These are phyloP conservation scores for Petrocephalus schoutedeni DNA, from an alignment of 2,797 vertebrate species.

Conservation along the genomic window DNA sequence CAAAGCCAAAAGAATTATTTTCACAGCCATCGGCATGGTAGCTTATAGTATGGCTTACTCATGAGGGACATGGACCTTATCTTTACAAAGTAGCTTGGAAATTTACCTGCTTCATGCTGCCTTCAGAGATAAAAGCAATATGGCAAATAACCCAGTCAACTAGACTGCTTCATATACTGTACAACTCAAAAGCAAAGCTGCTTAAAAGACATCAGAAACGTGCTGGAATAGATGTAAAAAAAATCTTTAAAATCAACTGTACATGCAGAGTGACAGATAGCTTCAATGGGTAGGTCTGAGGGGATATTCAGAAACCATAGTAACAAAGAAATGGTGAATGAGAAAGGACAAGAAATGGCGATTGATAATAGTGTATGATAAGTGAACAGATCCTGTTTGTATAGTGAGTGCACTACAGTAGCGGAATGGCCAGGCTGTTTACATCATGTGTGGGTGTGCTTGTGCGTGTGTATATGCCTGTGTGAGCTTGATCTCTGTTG, in stretches of 20 bases:
- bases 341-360: background rate
- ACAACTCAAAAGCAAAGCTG: background rate
- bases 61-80: background rate
- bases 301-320: background rate
- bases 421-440: background rate
- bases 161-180: background rate
- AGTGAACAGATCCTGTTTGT: background rate
- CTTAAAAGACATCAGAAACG: background rate
- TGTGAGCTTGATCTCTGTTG: background rate
- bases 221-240: background rate
- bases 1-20: background rate
- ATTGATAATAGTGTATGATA: background rate
- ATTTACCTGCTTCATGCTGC: background rate
- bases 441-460: background rate
- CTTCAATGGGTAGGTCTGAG: background rate
- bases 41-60: background rate
- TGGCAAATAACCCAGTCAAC: background rate
- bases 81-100: background rate
- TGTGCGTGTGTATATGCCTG: background rate
- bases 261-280: background rate
- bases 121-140: background rate
- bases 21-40: conserved; percentile 22
- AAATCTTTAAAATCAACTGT: background rate
- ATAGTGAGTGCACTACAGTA: background rate
- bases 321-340: background rate